Evolutionary conservation across 2,113 vertebrate species (phyloP), one percentile per base, ranked within the genome.

Genomic region (Plecotus auritus): DNA sequence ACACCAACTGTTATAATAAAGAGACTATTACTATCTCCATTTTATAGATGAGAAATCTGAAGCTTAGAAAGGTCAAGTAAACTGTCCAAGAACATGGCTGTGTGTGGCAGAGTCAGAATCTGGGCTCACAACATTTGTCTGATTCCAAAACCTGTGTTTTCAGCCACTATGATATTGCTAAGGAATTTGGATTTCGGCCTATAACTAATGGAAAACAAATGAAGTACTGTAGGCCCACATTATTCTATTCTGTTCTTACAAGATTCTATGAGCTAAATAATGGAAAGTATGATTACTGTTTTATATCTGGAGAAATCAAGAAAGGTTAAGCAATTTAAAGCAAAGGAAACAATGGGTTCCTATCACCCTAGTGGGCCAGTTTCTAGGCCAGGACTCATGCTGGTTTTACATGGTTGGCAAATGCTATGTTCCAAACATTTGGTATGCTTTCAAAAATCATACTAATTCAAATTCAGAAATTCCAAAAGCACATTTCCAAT

Each of bases 131-230:
- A 49, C n/a, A 82, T 88, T 54, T 81, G 12, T 42, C 72, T 88
- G 45, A 95, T 69, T 96, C 84, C 93, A 96, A 93, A 96, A 84
- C 83, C 81, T 93, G 42, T 81, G 61, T 70, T 96, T 95, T 87
- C 32, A 88, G 56, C 88, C 97, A 90, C 88, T 91, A 90, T 92
- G 88, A 96, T 94, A 96, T 94, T 95, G 88, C 95, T 92, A 95
- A 97, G 88, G 94, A 95, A 95, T 95, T 90, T 94, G 92, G 85
- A 95, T 49, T 93, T 80, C 28, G 56, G 85, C 94, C 96, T 88
- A 67, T 40, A 88, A 90, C 70, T 95, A 93, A 97, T 92, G 77
- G 54, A 95, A 97, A 97, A 95, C 96, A 96, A 96, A 95, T 95
- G 90, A 96, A 90, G 80, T 96, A 61, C 77, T 70, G 81, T 66